Evolutionary conservation across 2,113 vertebrate genomes (phyloP).

Genomic region (Semnornis frantzii): DNA sequence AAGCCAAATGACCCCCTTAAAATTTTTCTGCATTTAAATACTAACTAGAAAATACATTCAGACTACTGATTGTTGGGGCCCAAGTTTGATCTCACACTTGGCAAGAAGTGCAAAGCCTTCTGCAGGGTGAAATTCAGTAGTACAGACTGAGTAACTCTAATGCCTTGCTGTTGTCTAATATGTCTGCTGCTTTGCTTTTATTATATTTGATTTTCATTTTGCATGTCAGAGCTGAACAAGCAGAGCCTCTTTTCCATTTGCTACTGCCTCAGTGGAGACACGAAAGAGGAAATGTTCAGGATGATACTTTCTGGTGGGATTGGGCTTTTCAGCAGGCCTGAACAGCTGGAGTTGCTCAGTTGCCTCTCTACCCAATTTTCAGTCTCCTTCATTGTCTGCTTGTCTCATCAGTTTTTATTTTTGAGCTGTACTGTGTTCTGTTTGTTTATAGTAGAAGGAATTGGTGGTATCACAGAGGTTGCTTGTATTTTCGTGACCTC

Average conservation of each 20-base stretch:
- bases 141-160: neutral
- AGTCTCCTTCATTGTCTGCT: neutral
- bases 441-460: neutral
- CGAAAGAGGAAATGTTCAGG: neutral
- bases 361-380: neutral
- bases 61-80: neutral
- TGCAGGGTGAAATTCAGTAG: neutral
- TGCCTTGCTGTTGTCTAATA: neutral
- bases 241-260: neutral
- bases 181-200: neutral
- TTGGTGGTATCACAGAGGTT: neutral
- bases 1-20: neutral
- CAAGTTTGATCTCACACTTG: neutral
- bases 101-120: neutral
- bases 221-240: neutral
- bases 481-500: neutral
- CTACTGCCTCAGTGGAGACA: neutral
- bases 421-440: neutral
- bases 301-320: neutral
- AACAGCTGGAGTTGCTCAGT: neutral
- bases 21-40: neutral
- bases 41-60: neutral
- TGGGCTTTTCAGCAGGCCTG: neutral
- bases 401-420: neutral
- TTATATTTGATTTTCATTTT: neutral